phyloP scores from a whole-genome alignment of 2,888 invertebrate species.

The Eutolmus rufibarbis region DNA sequence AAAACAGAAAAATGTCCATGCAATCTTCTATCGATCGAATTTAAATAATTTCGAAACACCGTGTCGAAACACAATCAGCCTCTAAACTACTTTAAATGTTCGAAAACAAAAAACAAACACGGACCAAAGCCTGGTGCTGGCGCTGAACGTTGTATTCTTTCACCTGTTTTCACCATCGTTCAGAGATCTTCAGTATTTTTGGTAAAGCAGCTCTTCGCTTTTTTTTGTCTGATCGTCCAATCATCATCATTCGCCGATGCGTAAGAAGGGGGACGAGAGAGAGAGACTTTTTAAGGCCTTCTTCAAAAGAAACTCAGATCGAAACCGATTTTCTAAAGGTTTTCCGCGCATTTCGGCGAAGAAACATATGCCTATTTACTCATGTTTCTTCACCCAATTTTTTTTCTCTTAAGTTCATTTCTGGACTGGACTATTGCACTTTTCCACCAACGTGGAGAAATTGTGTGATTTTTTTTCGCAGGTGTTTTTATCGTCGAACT shows the following conservation, averaged over 20 bases:
- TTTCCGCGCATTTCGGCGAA: neutral
- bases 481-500: neutral
- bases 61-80: slow-evolving; percentile 13
- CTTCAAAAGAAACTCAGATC: slow-evolving; percentile 6
- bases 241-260: neutral
- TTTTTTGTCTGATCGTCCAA: neutral
- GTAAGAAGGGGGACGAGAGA: slow-evolving; percentile 6
- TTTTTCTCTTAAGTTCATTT: neutral
- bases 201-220: neutral
- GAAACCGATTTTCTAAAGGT: slow-evolving; percentile 24
- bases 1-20: slow-evolving; percentile 3
- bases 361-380: neutral
- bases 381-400: neutral
- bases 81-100: slow-evolving; percentile 27
- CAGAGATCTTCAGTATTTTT: neutral
- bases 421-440: slow-evolving; percentile 27
- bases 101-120: neutral
- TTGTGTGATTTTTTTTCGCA: neutral
- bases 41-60: slow-evolving; percentile 34
- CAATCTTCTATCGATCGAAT: slow-evolving; percentile 12
- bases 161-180: slow-evolving; percentile 34
- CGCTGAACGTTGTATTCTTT: neutral
- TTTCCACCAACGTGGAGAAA: neutral
- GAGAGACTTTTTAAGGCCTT: neutral
- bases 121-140: neutral